Base-by-base conservation (phyloP, 2,797 vertebrate species). In the Tarsius wallacei region DNA sequence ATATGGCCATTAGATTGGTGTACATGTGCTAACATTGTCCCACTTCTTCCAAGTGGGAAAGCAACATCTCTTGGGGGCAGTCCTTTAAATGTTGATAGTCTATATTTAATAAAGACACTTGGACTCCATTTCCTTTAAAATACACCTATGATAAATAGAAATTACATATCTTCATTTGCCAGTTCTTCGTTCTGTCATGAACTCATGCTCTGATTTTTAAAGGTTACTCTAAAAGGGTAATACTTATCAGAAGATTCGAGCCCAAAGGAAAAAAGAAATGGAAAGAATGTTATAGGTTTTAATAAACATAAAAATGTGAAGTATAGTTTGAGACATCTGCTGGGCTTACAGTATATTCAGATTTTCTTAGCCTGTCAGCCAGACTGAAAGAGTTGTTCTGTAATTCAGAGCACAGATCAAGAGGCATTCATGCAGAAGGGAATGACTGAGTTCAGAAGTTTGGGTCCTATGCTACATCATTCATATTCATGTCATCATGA, bases 361-460 rank as follows among this genome's bases (percentile, higher is more conserved):
- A 7, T 91, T 78, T 77, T 12, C 63, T 87, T 21, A 59, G 16
- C 21, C 3, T 70, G 22, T 89, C 24, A 76, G 59, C 5, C 22
- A 89, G 77, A 90, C 24, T 17, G 55, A 96, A 90, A 82, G 13
- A n/a, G 17, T 10, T 33, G 14, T 42, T 66, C 59, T 68, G 22
- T 73, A 66, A 77, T 70, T 86, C 26, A 42, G 21, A 83, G 19
- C 21, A 24, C 12, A 82, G 36, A 22, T 71, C 87, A 74, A 76
- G 63, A 95, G 19, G 2, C 5, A 31, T 19, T 63, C n/a, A 1
- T 3, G n/a, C 0, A 11, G 91, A 88, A 89, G 93, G 94, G 10
- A 96, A 85, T 4, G 49, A 19, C 51, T 36, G 63, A 93, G 70
- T 90, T 97, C 80, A 96, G 78, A 96, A 61, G 31, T 76, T 12